Base-by-base conservation (phyloP, 2,113 vertebrate genomes). In the Marmota flaviventris region DNA sequence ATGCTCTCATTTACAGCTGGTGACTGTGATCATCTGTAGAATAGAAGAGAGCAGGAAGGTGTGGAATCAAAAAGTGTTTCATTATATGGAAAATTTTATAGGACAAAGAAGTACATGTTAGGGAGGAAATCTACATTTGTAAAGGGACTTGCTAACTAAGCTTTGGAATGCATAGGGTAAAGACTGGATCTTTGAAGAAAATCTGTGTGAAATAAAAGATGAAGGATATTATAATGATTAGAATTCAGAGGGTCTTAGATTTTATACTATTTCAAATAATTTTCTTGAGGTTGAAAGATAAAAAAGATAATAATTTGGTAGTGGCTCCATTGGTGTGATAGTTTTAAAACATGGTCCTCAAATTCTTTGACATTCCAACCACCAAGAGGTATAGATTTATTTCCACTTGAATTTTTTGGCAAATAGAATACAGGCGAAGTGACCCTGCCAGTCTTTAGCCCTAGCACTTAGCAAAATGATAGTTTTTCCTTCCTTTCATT, bases 1-100 rank as follows among this genome's bases (percentile, higher is more conserved):
- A 89, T 96, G 45, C 34, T 95, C 93, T 95, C 56, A 69, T 79
- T 97, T 94, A 75, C 18, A 84, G 18, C 61, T 93, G 53, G 69
- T 83, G 39, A 90, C 34, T 97, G 76, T 92, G 34, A 82, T 82
- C 24, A 58, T 96, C 29, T 90, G 17, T 89, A 91, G 34, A 94
- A 91, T 20, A 82, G 42, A 73, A 5, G 10, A 48, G 8, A 63
- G 11, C 18, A 90, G 69, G n/a, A 96, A 93, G 20, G 10, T 91
- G 4, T 91, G 84, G 76, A 65, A 79, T 86, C 79, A 73, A 92
- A 90, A 67, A 9, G 32, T 96, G 17, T 92, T 96, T 96, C 20
- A 90, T 93, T 73, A 96, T 9, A 70, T 87, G 56, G 27, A 93
- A 94, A 53, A 51, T 48, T 95, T 85, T 91, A 67, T 51, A 61